A percentile compares a stretch with the other conserved stretches of the same genome.
These are phyloP conservation scores for Tangara arthus DNA, from an alignment of 2,797 vertebrate genomes.

Conservation along the genomic window DNA sequence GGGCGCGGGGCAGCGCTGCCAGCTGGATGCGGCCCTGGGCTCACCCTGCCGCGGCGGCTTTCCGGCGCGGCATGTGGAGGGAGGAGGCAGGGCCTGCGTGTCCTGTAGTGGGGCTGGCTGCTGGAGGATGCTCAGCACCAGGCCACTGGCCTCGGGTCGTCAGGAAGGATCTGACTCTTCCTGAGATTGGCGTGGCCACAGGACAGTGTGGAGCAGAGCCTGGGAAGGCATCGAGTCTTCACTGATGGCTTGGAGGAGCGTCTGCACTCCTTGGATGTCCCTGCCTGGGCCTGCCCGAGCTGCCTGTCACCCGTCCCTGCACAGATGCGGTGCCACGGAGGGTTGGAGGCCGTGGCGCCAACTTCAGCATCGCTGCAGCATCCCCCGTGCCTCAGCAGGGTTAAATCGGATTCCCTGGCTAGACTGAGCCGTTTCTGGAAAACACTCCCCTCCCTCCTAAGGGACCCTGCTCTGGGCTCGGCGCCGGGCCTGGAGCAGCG, in stretches of 20 bases:
- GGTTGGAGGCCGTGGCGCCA: rapidly evolving
- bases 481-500: not conserved
- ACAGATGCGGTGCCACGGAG: rapidly evolving
- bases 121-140: not conserved
- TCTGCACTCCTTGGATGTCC: not conserved
- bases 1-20: not conserved
- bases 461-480: not conserved
- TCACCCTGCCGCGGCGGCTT: not conserved
- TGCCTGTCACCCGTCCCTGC: not conserved
- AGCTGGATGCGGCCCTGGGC: not conserved
- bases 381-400: not conserved
- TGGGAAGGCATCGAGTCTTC: rapidly evolving
- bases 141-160: rapidly evolving
- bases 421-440: not conserved
- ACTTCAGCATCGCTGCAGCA: rapidly evolving
- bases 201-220: not conserved
- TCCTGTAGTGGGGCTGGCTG: not conserved
- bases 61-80: rapidly evolving
- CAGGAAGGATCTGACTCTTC: not conserved
- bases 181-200: rapidly evolving
- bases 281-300: rapidly evolving
- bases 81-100: not conserved
- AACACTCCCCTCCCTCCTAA: not conserved
- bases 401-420: not conserved
- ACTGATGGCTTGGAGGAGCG: not conserved